phyloP scores from a whole-genome alignment of 2,113 vertebrate species.

The Mandrillus leucophaeus region DNA sequence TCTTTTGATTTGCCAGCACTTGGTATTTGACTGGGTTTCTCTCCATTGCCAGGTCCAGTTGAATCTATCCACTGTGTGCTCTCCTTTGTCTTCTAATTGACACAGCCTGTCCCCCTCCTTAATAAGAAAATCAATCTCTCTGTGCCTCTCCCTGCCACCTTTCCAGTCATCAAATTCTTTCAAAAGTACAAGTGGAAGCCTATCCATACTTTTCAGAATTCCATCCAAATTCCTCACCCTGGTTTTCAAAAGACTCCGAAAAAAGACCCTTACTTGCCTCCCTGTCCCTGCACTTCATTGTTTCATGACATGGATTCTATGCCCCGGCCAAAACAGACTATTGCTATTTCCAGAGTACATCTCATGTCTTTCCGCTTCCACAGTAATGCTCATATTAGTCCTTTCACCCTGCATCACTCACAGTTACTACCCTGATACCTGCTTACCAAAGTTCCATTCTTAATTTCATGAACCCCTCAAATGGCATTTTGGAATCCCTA shows the following conservation, averaged over 20 bases:
- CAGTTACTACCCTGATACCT: neutral
- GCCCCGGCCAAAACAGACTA: neutral
- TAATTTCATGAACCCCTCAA: neutral
- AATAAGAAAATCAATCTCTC: neutral
- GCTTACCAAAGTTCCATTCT: neutral
- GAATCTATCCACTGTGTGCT: neutral
- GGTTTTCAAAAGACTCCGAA: neutral
- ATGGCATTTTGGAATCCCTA: neutral
- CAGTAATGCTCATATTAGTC: neutral
- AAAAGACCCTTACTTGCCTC: neutral
- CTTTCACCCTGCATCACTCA: no score
- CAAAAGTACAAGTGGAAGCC: neutral
- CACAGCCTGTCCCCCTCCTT: neutral
- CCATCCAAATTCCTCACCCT: neutral
- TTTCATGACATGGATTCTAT: neutral
- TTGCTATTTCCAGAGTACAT: neutral
- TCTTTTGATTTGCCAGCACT: no score
- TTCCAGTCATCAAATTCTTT: neutral
- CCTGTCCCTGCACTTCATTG: neutral
- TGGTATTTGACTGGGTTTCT: neutral
- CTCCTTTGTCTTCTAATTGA: neutral
- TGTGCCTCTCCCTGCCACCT: neutral
- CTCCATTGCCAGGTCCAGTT: rapidly evolving
- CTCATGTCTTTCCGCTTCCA: neutral
- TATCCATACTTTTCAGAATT: neutral